These are phyloP conservation scores for Drosophila cognata DNA, from an alignment of 2,888 invertebrate genomes.

Conservation along the genomic window DNA sequence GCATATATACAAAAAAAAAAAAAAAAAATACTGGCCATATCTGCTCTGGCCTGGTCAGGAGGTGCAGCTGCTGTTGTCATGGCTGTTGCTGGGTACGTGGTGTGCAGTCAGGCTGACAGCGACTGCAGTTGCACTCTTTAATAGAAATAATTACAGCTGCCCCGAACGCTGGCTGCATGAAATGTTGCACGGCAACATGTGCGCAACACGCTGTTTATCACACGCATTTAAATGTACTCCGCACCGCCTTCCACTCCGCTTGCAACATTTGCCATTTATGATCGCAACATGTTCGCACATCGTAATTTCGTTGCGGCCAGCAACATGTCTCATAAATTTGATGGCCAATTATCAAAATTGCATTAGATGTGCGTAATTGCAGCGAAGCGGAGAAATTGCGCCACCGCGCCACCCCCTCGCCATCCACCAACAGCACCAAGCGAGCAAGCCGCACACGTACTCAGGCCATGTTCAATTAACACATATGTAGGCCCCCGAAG, in stretches of 20 bases:
- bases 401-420: not conserved
- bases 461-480: slow-evolving; percentile 73
- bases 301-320: slow-evolving; percentile 66
- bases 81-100: slow-evolving; percentile 15
- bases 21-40: slow-evolving; percentile 22
- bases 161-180: slow-evolving; percentile 49
- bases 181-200: slow-evolving; percentile 65
- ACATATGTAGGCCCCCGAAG: slow-evolving; percentile 61
- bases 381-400: slow-evolving; percentile 19
- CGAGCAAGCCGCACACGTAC: slow-evolving; percentile 39
- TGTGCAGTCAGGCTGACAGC: slow-evolving; percentile 63
- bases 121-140: slow-evolving; percentile 60
- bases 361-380: slow-evolving; percentile 79
- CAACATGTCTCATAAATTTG: slow-evolving; percentile 81
- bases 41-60: slow-evolving; percentile 27
- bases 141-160: slow-evolving; percentile 68
- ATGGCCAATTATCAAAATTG: slow-evolving; percentile 82
- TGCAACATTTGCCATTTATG: slow-evolving; percentile 58
- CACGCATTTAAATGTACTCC: slow-evolving; percentile 60
- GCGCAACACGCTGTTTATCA: slow-evolving; percentile 70
- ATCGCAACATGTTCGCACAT: slow-evolving; percentile 73
- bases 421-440: not conserved
- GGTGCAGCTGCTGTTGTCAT: slow-evolving; percentile 12
- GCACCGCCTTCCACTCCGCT: not conserved
- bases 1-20: not conserved